Evolutionary conservation across 2,113 vertebrate genomes (phyloP), one percentile per base, ranked within the genome.

Genomic region (Sceloporus tristichus): DNA sequence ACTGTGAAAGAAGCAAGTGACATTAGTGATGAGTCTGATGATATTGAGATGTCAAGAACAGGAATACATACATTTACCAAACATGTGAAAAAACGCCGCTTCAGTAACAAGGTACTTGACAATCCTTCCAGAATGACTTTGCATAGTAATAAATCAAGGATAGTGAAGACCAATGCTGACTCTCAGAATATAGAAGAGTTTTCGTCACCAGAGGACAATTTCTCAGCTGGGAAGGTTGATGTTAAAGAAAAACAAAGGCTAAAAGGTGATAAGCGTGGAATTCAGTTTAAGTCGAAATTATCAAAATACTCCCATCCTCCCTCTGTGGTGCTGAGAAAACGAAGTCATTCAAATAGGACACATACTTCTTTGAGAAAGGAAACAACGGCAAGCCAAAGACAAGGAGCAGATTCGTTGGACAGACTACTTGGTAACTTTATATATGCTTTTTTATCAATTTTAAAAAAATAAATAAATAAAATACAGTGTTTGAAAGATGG

Each of bases 11-110:
- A 38, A 21, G 21, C 48, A 84, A 93, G 91, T 0, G 95, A 96
- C 79, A n/a, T 98, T 34, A 98, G 98, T 85, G 97, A 98, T 88
- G 98, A 99, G 86, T 98, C 98, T 19, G 98, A 98, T 88, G 98
- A 99, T 93, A 92, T 98, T 73, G 97, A 97, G 42, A 89, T 97
- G 79, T 91, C 88, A 78, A 78, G 84, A 88, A 82, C 89, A 91
- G 91, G 73, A 91, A 94, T 92, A 21, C 62, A 89, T 79, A 91
- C 65, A 93, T 27, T 42, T 74, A 78, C 0, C 8, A 70, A 6
- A 16, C 84, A 86, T 65, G 0, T 27, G 88, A 92, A 91, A 78
- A 79, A 89, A 76, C 85, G 90, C 79, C 70, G 7, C 4, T 0
- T 74, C 68, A 34, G 0, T 85, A 94, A 85, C 71, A 90, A 0